phyloP scores from a whole-genome alignment of 2,113 vertebrate species.

The Cranoglanis bouderius region DNA sequence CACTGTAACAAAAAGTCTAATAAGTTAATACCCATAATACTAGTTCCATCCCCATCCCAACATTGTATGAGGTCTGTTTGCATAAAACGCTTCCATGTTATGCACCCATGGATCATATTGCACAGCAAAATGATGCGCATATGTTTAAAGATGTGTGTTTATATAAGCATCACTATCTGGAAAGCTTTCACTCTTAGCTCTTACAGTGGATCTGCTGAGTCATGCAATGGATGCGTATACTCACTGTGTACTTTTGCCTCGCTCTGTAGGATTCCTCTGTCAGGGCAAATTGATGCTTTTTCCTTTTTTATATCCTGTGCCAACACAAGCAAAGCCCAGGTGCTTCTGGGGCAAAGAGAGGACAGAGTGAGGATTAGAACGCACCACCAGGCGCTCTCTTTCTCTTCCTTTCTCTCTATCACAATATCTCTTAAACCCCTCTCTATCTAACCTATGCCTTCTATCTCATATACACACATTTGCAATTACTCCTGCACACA shows the following conservation, averaged over 20 bases:
- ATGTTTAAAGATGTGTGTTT: slow-evolving; percentile 5
- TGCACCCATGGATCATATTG: neutral
- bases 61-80: neutral
- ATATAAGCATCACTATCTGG: slow-evolving; percentile 2
- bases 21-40: neutral
- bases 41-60: neutral
- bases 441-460: neutral
- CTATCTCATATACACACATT: neutral
- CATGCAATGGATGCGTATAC: neutral
- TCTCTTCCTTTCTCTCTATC: neutral
- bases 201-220: slow-evolving; percentile 13
- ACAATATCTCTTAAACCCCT: neutral
- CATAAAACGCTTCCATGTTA: neutral
- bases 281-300: slow-evolving; percentile 42
- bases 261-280: slow-evolving; percentile 24
- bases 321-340: slow-evolving; percentile 51
- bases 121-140: neutral
- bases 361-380: slow-evolving; percentile 35
- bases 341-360: slow-evolving; percentile 33
- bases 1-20: neutral
- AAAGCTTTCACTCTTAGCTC: neutral
- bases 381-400: neutral
- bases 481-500: neutral
- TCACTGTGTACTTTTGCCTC: neutral
- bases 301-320: slow-evolving; percentile 45